phyloP scores from a whole-genome alignment of 1,140 invertebrate species.

The Cyclargus thomasi region DNA sequence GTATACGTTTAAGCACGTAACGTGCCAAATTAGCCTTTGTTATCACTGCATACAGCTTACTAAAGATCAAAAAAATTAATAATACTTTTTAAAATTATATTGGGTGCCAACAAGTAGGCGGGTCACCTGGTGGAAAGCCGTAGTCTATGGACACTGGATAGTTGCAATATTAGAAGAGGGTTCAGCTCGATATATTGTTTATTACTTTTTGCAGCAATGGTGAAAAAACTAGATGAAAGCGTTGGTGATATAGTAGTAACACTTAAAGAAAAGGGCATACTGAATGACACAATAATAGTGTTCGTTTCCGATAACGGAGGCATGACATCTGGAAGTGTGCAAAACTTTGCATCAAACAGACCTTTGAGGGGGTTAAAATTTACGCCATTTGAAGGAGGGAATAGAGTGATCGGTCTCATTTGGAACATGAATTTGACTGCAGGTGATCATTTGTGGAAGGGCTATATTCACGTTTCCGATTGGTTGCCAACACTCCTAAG shows the following conservation, averaged over 20 bases:
- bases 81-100: too few species aligned
- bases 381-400: constrained; percentile 91
- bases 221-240: constrained; percentile 90
- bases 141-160: too few species aligned
- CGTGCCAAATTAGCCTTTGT: too few species aligned
- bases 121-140: too few species aligned
- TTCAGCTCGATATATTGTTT: too few species aligned
- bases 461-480: constrained; percentile 89
- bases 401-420: constrained; percentile 84
- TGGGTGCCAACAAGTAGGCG: too few species aligned
- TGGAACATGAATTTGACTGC: constrained; percentile 83
- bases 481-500: constrained; percentile 88
- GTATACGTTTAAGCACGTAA: too few species aligned
- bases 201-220: constrained; percentile 81
- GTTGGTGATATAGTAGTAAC: constrained; percentile 81
- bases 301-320: constrained; percentile 90
- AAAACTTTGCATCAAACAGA: constrained; percentile 90
- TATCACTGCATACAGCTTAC: too few species aligned
- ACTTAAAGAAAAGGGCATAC: constrained; percentile 50
- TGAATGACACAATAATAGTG: constrained; percentile 82
- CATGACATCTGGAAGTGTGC: constrained; percentile 81
- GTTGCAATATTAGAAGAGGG: too few species aligned
- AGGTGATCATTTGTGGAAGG: constrained; percentile 79
- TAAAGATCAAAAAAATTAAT: too few species aligned
- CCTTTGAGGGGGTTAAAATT: constrained; percentile 89